These are phyloP conservation scores for Furcifer pardalis DNA, from an alignment of 2,797 vertebrate species.

Conservation along the genomic window DNA sequence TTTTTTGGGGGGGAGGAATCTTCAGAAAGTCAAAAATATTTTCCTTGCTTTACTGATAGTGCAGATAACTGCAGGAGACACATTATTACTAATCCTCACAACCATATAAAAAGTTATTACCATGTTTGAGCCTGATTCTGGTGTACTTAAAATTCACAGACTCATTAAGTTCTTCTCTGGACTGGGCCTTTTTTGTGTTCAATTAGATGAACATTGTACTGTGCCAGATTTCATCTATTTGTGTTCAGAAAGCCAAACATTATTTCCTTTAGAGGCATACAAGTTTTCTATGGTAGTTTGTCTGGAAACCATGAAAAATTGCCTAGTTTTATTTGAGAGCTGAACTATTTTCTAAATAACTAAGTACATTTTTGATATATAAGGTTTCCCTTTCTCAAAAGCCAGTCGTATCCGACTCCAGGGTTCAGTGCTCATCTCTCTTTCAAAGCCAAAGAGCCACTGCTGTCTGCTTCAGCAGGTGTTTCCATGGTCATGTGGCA, in stretches of 20 bases:
- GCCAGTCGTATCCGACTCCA: too few relatives aligned
- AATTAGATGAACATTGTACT: not conserved
- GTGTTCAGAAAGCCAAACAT: constrained; percentile 29
- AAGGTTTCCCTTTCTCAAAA: too few relatives aligned
- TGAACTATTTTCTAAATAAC: not conserved
- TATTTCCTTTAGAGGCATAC: constrained; percentile 1
- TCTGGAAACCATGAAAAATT: constrained; percentile 16
- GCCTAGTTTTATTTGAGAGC: constrained; percentile 4
- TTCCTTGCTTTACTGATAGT: constrained; percentile 61
- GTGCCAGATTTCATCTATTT: constrained; percentile 38
- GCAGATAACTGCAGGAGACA: constrained; percentile 50
- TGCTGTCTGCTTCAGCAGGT: too few relatives aligned
- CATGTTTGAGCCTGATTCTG: constrained; percentile 46
- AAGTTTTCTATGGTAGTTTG: constrained; percentile 26
- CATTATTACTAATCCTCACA: constrained; percentile 52
- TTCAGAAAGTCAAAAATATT: constrained; percentile 52
- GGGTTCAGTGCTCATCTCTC: too few relatives aligned
- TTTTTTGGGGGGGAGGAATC: constrained; percentile 6
- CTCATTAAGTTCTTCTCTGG: constrained; percentile 14
- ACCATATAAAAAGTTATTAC: constrained; percentile 50
- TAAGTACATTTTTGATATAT: not conserved
- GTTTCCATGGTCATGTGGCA: too few relatives aligned
- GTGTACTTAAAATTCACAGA: constrained; percentile 14
- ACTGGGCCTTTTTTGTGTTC: constrained; percentile 35
- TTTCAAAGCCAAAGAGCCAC: too few relatives aligned